Conservation (phyloP, 2,113 vertebrate species). For the Centrocercus urophasianus region DNA sequence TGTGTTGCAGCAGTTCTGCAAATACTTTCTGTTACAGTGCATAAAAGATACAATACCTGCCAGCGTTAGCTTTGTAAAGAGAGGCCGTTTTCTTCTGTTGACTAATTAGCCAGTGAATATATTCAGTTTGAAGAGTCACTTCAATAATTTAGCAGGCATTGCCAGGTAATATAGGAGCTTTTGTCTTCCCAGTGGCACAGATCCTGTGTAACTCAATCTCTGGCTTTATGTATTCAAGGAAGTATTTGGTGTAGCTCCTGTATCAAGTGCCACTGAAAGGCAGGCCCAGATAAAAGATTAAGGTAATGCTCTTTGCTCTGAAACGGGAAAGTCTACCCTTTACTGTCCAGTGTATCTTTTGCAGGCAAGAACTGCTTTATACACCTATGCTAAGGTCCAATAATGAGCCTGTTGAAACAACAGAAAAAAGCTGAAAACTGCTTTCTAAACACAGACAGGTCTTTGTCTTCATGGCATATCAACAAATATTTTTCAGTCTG, state of each 20-base stretch:
- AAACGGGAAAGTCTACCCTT: conserved; percentile 23
- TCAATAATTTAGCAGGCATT: conserved; percentile 71
- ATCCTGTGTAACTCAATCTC: conserved; percentile 54
- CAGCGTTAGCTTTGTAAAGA: conserved; percentile 43
- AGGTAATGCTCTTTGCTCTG: background rate
- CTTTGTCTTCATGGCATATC: background rate
- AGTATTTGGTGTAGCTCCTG: conserved; percentile 62
- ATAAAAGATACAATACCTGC: background rate
- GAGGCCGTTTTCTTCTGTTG: conserved; percentile 59
- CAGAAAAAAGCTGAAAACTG: background rate
- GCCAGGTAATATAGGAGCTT: conserved; percentile 70
- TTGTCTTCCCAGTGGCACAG: conserved; percentile 49
- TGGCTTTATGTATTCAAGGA: conserved; percentile 63
- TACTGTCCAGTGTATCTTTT: background rate
- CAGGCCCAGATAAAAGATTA: conserved; percentile 56
- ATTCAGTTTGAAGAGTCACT: conserved; percentile 42
- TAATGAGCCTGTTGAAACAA: background rate
- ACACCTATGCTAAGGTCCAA: background rate
- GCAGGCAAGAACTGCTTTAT: background rate
- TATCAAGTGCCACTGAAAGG: conserved; percentile 61
- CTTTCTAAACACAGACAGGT: background rate
- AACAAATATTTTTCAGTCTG: background rate
- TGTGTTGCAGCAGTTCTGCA: conserved; percentile 43
- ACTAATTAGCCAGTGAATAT: conserved; percentile 55
- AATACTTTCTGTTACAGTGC: conserved; percentile 33